Evolutionary conservation across 2,113 vertebrate genomes (phyloP).

Genomic region (Gavialis gangeticus): DNA sequence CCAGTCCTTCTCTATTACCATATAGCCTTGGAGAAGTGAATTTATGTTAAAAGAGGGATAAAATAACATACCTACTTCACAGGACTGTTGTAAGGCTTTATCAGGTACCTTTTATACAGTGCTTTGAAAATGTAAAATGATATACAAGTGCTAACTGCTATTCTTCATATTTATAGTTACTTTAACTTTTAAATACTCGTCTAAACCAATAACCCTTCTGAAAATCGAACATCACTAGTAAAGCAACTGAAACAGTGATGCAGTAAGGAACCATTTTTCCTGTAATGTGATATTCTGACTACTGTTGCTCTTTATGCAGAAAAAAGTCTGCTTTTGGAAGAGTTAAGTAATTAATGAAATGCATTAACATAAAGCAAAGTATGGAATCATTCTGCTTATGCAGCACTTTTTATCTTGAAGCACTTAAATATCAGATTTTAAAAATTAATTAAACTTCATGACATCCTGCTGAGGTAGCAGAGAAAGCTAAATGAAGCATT

Average conservation of each 20-base stretch:
- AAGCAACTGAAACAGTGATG: not conserved
- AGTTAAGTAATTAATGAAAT: not conserved
- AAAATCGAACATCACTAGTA: not conserved
- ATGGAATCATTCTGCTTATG: not conserved
- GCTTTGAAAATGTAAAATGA: not conserved
- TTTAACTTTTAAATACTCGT: not conserved
- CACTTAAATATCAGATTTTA: not conserved
- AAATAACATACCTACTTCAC: not conserved
- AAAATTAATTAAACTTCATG: not conserved
- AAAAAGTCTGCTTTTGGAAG: not conserved
- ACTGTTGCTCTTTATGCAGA: not conserved
- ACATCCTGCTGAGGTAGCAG: not conserved
- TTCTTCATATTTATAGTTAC: not conserved
- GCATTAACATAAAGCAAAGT: not conserved
- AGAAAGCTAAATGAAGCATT: not conserved
- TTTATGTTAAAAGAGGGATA: no score
- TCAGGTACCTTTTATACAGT: not conserved
- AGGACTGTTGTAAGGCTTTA: not conserved
- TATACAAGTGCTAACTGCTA: not conserved
- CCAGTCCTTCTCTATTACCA: not conserved
- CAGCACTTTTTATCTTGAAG: not conserved
- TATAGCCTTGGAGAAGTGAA: not conserved
- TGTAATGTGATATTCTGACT: not conserved
- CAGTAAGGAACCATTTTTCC: not conserved
- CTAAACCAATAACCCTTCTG: not conserved